A percentile compares a stretch with the other conserved stretches of the same genome.
phyloP scores from a whole-genome alignment of 2,888 invertebrate species.

The Neuroscelio doddi region DNA sequence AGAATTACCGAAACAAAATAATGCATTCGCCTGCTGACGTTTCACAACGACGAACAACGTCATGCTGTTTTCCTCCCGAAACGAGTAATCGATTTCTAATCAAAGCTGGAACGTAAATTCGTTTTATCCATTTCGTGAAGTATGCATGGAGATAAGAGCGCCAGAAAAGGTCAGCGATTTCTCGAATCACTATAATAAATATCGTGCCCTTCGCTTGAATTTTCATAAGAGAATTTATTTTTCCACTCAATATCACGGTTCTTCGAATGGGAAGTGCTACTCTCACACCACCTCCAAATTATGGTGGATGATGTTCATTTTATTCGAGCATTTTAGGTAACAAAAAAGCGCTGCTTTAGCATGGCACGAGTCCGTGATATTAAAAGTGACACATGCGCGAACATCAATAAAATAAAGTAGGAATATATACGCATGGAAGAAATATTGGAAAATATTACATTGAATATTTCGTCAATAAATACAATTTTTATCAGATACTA shows the following conservation, averaged over 20 bases:
- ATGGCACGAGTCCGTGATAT: constrained; percentile 26
- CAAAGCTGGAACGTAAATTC: constrained; percentile 8
- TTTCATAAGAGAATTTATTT: constrained; percentile 64
- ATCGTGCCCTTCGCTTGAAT: constrained; percentile 50
- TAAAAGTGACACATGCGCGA: constrained; percentile 38
- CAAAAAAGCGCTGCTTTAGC: constrained; percentile 48
- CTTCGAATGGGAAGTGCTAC: constrained; percentile 45
- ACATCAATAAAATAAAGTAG: constrained; percentile 32
- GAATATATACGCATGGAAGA: constrained; percentile 29
- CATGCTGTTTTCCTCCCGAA: background rate
- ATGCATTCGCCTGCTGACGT: constrained; percentile 15
- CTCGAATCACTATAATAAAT: constrained; percentile 53
- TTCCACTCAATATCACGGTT: constrained; percentile 23
- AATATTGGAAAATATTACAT: constrained; percentile 20
- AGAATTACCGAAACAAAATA: constrained; percentile 13
- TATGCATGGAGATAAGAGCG: constrained; percentile 20
- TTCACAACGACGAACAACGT: background rate
- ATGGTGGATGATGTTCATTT: constrained; percentile 33
- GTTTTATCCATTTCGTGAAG: constrained; percentile 17
- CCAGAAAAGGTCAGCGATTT: constrained; percentile 52
- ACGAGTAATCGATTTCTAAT: constrained; percentile 9
- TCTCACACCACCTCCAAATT: constrained; percentile 48
- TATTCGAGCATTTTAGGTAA: constrained; percentile 18
- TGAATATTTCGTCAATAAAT: constrained; percentile 29
- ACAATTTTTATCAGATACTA: constrained; percentile 5